Conservation (phyloP, 2,797 vertebrate genomes). For the Eidolon dupreanum region DNA sequence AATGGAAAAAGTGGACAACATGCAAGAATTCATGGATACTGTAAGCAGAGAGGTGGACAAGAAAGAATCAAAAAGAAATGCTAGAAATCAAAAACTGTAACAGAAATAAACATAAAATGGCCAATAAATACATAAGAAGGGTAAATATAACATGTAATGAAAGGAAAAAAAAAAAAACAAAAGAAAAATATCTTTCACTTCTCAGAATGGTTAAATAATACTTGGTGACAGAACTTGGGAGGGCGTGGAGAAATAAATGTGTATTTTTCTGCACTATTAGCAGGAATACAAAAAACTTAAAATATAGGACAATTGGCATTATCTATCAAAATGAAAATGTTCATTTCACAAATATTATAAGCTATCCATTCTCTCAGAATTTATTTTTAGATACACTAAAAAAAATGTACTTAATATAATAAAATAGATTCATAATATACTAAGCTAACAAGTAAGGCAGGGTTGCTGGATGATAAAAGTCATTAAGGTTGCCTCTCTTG, state of each 20-base stretch:
- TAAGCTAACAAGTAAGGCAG: neutral
- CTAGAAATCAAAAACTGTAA: neutral
- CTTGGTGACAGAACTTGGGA: neutral
- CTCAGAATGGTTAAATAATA: neutral
- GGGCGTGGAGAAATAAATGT: neutral
- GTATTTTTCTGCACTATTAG: neutral
- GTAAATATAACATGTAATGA: neutral
- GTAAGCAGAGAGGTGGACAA: neutral
- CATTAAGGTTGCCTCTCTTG: neutral
- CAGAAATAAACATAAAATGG: neutral
- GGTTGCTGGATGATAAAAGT: neutral
- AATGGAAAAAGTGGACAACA: neutral
- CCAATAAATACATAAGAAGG: neutral
- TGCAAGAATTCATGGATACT: neutral
- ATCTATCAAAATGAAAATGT: neutral
- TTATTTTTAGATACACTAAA: neutral
- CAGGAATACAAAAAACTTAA: neutral
- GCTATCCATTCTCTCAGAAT: neutral
- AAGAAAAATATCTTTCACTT: neutral
- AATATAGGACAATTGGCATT: neutral
- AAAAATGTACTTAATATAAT: neutral
- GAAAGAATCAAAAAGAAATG: neutral
- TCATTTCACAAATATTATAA: neutral
- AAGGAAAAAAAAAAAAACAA: neutral
- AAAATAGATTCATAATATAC: neutral